phyloP scores from a whole-genome alignment of 2,113 vertebrate species.

The Pygoscelis adeliae region DNA sequence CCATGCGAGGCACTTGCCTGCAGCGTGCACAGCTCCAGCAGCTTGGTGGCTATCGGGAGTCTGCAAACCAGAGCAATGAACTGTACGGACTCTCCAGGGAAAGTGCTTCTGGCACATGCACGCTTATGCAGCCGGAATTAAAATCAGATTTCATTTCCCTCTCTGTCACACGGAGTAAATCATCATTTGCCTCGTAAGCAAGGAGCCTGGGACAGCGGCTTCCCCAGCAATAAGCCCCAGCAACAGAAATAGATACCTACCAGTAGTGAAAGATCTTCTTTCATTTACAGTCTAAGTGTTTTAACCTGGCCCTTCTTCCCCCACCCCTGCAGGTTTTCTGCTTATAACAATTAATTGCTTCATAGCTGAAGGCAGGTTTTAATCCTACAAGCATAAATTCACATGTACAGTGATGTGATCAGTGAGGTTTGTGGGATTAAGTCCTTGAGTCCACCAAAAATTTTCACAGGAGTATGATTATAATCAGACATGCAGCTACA shows the following conservation, averaged over 20 bases:
- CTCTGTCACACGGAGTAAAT: neutral
- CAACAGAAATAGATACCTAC: neutral
- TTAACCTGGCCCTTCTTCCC: neutral
- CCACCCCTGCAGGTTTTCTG: neutral
- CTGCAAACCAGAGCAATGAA: neutral
- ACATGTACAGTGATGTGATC: neutral
- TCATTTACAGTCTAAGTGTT: neutral
- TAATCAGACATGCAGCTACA: slow-evolving; percentile 15
- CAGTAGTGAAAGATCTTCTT: neutral
- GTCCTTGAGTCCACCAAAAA: slow-evolving; percentile 4
- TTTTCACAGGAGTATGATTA: neutral
- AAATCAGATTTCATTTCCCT: neutral
- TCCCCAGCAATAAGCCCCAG: neutral
- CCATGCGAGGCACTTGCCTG: accelerated
- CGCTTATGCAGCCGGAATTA: neutral
- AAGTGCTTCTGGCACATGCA: neutral
- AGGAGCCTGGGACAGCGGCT: neutral
- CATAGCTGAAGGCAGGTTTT: neutral
- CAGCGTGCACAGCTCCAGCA: accelerated
- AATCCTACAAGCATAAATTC: neutral
- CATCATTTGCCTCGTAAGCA: neutral
- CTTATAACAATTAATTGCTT: slow-evolving; percentile 13
- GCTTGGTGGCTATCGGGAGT: neutral
- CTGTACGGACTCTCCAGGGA: neutral
- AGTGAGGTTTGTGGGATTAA: neutral